Evolutionary conservation across 2,113 vertebrate species (phyloP).

Genomic region (Thymallus thymallus): DNA sequence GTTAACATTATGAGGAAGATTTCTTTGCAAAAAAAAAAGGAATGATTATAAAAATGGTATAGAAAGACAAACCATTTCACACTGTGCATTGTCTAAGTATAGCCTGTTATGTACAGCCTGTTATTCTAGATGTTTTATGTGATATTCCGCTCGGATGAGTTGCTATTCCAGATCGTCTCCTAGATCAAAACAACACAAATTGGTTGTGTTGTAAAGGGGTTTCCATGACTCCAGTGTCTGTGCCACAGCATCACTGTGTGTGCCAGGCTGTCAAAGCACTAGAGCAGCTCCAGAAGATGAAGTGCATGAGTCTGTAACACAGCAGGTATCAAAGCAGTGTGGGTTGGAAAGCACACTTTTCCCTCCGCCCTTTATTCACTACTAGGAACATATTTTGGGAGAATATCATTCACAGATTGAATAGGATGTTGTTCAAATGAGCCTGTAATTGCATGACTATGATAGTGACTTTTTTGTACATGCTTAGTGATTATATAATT

Average conservation of each 20-base stretch:
- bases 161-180: background rate
- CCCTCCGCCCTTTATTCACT: slow-evolving; percentile 36
- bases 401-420: slow-evolving; percentile 44
- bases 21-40: too few species aligned
- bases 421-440: slow-evolving; percentile 30
- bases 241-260: slow-evolving; percentile 26
- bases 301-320: slow-evolving; percentile 37
- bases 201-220: slow-evolving; percentile 34
- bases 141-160: background rate
- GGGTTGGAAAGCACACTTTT: slow-evolving; percentile 38
- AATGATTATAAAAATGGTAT: too few species aligned
- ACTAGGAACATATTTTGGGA: slow-evolving; percentile 46
- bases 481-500: slow-evolving; percentile 4
- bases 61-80: too few species aligned
- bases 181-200: slow-evolving; percentile 32
- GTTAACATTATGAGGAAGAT: too few species aligned
- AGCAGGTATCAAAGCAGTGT: slow-evolving; percentile 47
- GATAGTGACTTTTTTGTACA: background rate
- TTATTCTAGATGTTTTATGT: background rate
- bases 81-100: too few species aligned
- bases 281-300: slow-evolving; percentile 23
- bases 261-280: slow-evolving; percentile 46
- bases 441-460: slow-evolving; percentile 11
- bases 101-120: background rate
- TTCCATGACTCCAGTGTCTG: slow-evolving; percentile 27